A percentile compares a stretch with the other conserved stretches of the same genome.
Evolutionary conservation across 1,140 invertebrate genomes (phyloP).

Genomic region (Arctopsyche grandis): DNA sequence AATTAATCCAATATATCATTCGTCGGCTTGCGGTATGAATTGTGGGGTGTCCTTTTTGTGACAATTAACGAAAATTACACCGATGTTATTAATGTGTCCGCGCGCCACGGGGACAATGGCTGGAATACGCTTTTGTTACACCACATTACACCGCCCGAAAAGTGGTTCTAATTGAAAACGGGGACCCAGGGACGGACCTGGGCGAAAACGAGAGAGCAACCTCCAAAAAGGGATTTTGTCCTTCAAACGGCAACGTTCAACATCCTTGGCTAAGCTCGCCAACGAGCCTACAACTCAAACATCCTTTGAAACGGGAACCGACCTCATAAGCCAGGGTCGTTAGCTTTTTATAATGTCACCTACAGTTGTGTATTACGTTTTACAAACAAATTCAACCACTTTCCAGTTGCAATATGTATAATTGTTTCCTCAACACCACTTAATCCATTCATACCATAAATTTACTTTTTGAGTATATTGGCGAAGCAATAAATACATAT

Average conservation of each 20-base stretch:
- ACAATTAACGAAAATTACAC: slow-evolving; percentile 38
- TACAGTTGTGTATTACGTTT: too few species aligned
- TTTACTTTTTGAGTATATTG: too few species aligned
- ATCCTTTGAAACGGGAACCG: too few species aligned
- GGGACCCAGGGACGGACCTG: not conserved
- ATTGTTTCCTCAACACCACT: too few species aligned
- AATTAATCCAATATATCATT: slow-evolving; percentile 16
- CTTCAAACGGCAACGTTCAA: not conserved
- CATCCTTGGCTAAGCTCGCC: too few species aligned
- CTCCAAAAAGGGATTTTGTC: not conserved
- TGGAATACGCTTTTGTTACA: slow-evolving; percentile 29
- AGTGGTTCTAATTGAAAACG: slow-evolving; percentile 25
- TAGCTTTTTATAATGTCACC: too few species aligned
- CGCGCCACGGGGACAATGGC: slow-evolving; percentile 1
- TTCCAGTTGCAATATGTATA: too few species aligned
- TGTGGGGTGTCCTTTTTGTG: slow-evolving; percentile 18
- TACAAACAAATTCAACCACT: too few species aligned
- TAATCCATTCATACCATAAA: too few species aligned
- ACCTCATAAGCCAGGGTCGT: too few species aligned
- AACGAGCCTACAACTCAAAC: too few species aligned
- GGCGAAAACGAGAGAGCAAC: not conserved
- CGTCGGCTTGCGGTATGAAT: slow-evolving; percentile 13
- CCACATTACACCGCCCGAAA: not conserved
- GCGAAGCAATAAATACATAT: too few species aligned
- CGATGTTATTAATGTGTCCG: slow-evolving; percentile 35